Evolutionary conservation across 2,113 vertebrate genomes (phyloP).

Genomic region (Zapornia atra): DNA sequence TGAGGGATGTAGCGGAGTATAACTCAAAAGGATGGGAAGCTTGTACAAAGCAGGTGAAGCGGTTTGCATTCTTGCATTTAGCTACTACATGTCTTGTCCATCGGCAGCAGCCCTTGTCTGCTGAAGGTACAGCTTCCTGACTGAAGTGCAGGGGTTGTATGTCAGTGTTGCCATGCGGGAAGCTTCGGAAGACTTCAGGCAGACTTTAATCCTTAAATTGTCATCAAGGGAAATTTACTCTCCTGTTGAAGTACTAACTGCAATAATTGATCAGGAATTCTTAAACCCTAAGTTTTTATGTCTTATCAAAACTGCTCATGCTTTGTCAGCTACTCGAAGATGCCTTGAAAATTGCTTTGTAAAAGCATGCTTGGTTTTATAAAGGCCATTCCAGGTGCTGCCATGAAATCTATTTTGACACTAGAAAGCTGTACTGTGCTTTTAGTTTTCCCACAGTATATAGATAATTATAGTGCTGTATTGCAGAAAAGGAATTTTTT

Average conservation of each 20-base stretch:
- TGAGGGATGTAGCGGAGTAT: neutral
- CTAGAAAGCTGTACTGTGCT: slow-evolving; percentile 17
- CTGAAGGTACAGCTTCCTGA: neutral
- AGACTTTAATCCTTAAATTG: neutral
- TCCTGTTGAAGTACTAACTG: neutral
- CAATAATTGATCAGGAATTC: neutral
- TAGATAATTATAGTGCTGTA: slow-evolving; percentile 39
- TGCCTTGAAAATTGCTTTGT: neutral
- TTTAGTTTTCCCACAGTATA: slow-evolving; percentile 12
- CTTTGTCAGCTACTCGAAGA: neutral
- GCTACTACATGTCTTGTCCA: accelerated
- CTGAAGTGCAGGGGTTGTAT: neutral
- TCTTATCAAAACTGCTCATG: neutral
- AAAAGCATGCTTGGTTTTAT: neutral
- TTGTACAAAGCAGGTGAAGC: accelerated
- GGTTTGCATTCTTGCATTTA: neutral
- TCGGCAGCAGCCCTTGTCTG: neutral
- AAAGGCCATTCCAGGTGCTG: neutral
- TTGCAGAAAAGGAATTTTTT: slow-evolving; percentile 22
- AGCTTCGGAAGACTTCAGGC: neutral
- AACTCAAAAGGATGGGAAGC: neutral
- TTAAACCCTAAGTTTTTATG: neutral
- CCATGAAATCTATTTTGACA: slow-evolving; percentile 22
- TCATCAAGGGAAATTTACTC: neutral
- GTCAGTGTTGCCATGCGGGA: neutral